Base-by-base conservation (phyloP, 2,797 vertebrate genomes). In the Odontamblyopus lacepedii region DNA sequence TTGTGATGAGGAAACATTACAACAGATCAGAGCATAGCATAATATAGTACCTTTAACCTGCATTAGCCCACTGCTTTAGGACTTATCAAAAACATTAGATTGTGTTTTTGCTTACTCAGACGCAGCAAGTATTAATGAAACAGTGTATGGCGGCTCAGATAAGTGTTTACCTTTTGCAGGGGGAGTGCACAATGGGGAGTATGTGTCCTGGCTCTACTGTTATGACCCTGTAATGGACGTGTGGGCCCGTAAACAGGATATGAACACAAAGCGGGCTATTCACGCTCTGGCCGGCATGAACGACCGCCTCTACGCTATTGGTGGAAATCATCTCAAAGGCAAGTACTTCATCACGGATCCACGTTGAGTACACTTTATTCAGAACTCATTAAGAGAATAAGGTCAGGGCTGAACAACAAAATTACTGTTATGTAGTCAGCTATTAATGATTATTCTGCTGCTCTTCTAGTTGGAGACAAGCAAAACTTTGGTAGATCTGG, bases 311-410 rank as follows among this genome's bases (percentile, higher is more conserved):
- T 99, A 99, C 72, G 97, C 98, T 73, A 99, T 99, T 83, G 98
- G 98, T 87, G 98, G 98, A 91, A 99, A 99, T 92, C 98, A 99
- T 93, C 91, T 99, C 93, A 99, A 99, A 97, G 98, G 98, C 98
- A 91, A 92, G 86, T 62, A 69, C 78, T 78, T 26, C 5, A 75
- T 79, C 70, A 57, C 72, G 18, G 60, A 80, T 15, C 67, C 68
- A 71, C 32, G 53, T 71, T 53, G 16, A 61, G 55, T 38, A 19
- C 30, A 50, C n/a, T 78, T 51, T 63, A 67, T 76, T 48, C 63
- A 29, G n/a, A 23, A 66, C 78, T 76, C 41, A 78, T 50, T 30
- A 29, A 12, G 44, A 71, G 70, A 71, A 48, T n/a, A 69, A 27
- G 55, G 56, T 61, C 65, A 68, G 64, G 48, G 71, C 55, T 48